Conservation (phyloP, 2,113 vertebrate species). For the Circaetus gallicus region DNA sequence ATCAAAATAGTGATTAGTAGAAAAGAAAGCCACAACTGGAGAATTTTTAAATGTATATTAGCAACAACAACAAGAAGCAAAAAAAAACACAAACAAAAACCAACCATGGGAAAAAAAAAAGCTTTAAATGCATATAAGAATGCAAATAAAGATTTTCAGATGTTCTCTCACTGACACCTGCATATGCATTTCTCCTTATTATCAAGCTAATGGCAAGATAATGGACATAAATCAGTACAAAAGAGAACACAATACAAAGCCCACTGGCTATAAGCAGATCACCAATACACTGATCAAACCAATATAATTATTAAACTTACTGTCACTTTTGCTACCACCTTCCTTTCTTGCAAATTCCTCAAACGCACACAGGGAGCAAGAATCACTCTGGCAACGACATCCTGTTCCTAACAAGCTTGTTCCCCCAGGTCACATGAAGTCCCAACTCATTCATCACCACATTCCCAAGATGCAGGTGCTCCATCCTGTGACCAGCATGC, state of each 20-base stretch:
- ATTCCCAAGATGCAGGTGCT: background rate
- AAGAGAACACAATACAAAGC: background rate
- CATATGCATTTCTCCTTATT: background rate
- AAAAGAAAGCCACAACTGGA: background rate
- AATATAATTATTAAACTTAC: constrained; percentile 14
- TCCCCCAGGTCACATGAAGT: background rate
- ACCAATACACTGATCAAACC: background rate
- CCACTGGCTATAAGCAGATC: background rate
- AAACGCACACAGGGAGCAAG: background rate
- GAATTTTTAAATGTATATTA: background rate
- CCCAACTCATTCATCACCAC: background rate
- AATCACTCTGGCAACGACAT: background rate
- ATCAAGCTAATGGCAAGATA: background rate
- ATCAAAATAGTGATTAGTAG: background rate
- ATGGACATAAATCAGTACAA: background rate
- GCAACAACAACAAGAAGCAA: background rate
- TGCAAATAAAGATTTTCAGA: background rate
- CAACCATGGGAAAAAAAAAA: background rate
- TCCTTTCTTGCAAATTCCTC: background rate
- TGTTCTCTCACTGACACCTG: background rate
- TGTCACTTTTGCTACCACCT: background rate
- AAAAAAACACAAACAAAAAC: background rate
- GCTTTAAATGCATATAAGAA: background rate
- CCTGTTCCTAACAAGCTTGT: background rate
- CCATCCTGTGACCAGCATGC: background rate